Evolutionary conservation across 2,113 vertebrate species (phyloP).

Genomic region (Nicator chloris): DNA sequence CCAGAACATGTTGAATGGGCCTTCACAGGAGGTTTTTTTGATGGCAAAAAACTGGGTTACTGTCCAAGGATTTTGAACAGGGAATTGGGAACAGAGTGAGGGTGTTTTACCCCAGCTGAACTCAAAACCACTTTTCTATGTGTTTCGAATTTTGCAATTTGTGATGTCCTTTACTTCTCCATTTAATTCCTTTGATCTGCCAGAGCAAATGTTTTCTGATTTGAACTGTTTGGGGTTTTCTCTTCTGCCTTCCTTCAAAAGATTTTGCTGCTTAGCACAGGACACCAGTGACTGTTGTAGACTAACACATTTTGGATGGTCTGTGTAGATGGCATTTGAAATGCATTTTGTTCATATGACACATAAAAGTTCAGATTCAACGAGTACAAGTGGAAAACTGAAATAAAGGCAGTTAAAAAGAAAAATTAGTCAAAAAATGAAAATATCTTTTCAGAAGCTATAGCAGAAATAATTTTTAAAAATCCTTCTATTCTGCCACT

Average conservation of each 20-base stretch:
- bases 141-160: not conserved
- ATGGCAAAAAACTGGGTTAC: not conserved
- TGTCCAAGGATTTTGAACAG: not conserved
- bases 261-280: not conserved
- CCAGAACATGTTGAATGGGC: rapidly evolving
- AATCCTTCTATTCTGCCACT: not conserved
- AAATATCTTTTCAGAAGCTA: not conserved
- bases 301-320: not conserved
- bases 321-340: not conserved
- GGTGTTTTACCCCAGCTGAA: not conserved
- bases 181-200: not conserved
- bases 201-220: not conserved
- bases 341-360: not conserved
- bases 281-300: not conserved
- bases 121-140: not conserved
- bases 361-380: not conserved
- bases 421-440: not conserved
- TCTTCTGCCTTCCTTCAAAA: not conserved
- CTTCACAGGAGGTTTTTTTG: not conserved
- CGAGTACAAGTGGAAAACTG: not conserved
- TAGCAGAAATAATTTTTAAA: not conserved
- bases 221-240: not conserved
- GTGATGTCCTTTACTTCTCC: not conserved
- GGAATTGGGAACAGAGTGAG: not conserved
- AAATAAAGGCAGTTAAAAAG: not conserved